Evolutionary conservation across 1,140 invertebrate species (phyloP), one percentile per base, ranked within the genome.

Genomic region (Geopemphigus sp.): DNA sequence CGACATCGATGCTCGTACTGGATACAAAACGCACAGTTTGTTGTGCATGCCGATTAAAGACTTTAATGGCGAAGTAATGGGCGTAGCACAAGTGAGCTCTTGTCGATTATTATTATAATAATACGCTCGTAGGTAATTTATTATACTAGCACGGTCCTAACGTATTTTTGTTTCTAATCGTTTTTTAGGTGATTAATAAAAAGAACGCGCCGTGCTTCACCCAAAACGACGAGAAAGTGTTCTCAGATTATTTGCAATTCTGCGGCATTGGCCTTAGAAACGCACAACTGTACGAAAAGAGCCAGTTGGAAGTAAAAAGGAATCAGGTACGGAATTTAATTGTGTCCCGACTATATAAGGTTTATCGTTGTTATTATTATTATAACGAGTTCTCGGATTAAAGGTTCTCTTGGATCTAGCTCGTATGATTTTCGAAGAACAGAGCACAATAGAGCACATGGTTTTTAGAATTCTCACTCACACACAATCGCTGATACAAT

Each of bases 1-100:
- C 84, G 93, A 96, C 85, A 94, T 98, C 83, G 96, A 98, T 85
- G 90, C 91, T 47, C 89, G 92, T 85, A 98, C 96, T 59, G 95
- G 96, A 26, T 98, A 98, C 86, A 92, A 92, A 85, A 98, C 96
- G 39, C 90, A 92, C 84, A 95, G 94, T 53, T 90, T 98, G 73
- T 88, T 98, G 22, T 97, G 95, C 85, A 96, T 97, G 95, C 95
- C 96, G 26, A 97, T 98, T 85, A 96, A 96, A 86, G 95, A 98
- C 86, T 92, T 91, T 83, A 91, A 91, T 82, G 95, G 95, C n/a
- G 93, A 96, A 85, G 95, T 98, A 78, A 93, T 98, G 81, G 96
- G 96, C 0, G 95, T 98, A 24, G 95, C 96, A 24, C 96, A 98
- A 89, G 91, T 90, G 85, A 85, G 83, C 81, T 76, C 45, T 53